Evolutionary conservation across 2,113 vertebrate species (phyloP).

Genomic region (Psilopogon haemacephalus): DNA sequence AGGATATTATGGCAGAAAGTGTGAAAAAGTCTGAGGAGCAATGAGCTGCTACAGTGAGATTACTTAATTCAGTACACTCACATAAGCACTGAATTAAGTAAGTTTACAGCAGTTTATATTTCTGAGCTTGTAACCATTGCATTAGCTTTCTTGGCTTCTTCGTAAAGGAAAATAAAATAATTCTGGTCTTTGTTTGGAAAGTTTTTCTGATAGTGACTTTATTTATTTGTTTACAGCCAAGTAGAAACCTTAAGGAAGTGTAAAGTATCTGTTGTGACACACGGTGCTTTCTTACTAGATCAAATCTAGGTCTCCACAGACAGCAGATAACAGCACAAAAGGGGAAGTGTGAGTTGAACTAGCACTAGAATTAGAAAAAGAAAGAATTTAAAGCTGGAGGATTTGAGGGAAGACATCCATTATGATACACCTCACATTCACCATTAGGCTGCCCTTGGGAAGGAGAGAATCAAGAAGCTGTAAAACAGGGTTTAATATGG

Average conservation of each 20-base stretch:
- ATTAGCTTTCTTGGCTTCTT: slow-evolving; percentile 52
- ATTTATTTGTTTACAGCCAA: slow-evolving; percentile 55
- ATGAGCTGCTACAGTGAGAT: slow-evolving; percentile 20
- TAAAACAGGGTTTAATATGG: slow-evolving; percentile 10
- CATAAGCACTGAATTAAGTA: neutral
- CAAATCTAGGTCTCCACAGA: slow-evolving; percentile 31
- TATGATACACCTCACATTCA: slow-evolving; percentile 12
- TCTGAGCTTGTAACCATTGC: neutral
- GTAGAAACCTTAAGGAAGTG: slow-evolving; percentile 35
- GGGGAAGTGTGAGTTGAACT: slow-evolving; percentile 6
- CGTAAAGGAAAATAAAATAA: slow-evolving; percentile 28
- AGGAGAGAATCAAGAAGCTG: neutral
- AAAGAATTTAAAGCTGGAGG: slow-evolving; percentile 44
- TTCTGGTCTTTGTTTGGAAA: neutral
- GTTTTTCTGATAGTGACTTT: slow-evolving; percentile 42
- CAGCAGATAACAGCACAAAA: slow-evolving; percentile 7
- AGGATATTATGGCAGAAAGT: neutral
- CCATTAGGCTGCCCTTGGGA: slow-evolving; percentile 31
- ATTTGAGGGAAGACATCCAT: slow-evolving; percentile 26
- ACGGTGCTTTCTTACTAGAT: neutral
- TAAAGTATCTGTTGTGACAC: slow-evolving; percentile 32
- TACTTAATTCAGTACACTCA: slow-evolving; percentile 1
- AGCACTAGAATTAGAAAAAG: slow-evolving; percentile 36
- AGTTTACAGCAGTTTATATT: neutral
- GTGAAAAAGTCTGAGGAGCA: slow-evolving; percentile 19